These are phyloP conservation scores for Digitonthophagus gazella DNA, from an alignment of 2,888 invertebrate genomes.

Conservation along the genomic window DNA sequence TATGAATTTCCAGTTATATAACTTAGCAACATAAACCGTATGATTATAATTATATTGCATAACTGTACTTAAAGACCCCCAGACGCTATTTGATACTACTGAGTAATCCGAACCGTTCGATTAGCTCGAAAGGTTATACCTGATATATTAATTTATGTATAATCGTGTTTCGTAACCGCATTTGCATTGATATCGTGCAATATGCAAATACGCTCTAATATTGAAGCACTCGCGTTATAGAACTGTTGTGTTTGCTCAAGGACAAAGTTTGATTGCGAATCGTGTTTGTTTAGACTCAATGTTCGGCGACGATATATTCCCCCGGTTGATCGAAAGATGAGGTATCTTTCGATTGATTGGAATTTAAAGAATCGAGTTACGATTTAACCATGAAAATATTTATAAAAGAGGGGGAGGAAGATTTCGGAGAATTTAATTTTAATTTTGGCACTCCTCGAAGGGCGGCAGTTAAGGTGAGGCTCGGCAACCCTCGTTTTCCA, in stretches of 20 bases:
- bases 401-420: not conserved
- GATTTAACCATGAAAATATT: not conserved
- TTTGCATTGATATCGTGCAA: constrained; percentile 14
- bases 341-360: not conserved
- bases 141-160: constrained; percentile 4
- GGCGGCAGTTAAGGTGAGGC: too few relatives aligned
- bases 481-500: not conserved
- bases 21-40: too few relatives aligned
- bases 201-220: constrained; percentile 12
- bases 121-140: not conserved
- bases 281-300: not conserved
- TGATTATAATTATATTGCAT: not conserved
- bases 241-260: not conserved
- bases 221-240: not conserved
- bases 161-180: constrained; percentile 12
- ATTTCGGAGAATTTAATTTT: not conserved
- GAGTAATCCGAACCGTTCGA: not conserved
- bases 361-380: not conserved
- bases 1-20: too few relatives aligned
- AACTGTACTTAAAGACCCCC: not conserved
- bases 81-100: not conserved
- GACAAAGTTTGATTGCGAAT: not conserved
- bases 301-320: not conserved
- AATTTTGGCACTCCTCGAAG: not conserved
- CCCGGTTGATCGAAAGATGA: not conserved